Base-by-base conservation (phyloP, 2,888 invertebrate genomes). In the Hyposoter didymator region DNA sequence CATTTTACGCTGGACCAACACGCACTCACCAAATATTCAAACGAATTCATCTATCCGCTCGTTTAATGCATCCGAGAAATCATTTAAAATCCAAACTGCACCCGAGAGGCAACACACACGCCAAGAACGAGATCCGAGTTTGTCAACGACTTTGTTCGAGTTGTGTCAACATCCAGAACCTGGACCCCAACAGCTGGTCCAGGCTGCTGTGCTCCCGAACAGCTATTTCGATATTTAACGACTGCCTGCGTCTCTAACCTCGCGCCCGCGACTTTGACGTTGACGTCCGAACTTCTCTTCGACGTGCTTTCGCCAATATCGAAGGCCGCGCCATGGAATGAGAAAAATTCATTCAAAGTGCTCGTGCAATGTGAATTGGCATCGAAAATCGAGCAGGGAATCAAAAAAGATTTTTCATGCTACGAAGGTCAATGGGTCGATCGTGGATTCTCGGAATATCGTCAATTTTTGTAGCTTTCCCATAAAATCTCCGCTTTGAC, bases 81-180 rank as follows among this genome's bases (percentile, higher is more conserved):
- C 92, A 91, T 92, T 92, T 92, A 93, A 93, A 90, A 88, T 85
- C 87, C 89, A 88, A 88, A 88, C 87, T 87, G 86, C 82, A 87
- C 81, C 14, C 62, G 39, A 14, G 19, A 45, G 62, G 28, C 17
- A n/a, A 43, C 8, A 35, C 19, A 35, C 19, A 39, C n/a, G 75
- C 17, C 47, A 17, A 67, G 43, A 32, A 59, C 74, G 62, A 62
- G 82, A 85, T 84, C 84, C 89, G 91, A 93, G 91, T 92, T 93
- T 93, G 93, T 93, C 93, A 93, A 93, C 93, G 93, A 90, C 90
- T 91, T 91, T 93, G 93, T 93, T 93, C 91, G 92, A 92, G 91
- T 92, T 92, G 89, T 92, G 91, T 93, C 93, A 93, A 93, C 93
- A 92, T 87, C 8, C 39, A 66, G 73, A 88, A 89, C 88, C 89